These are phyloP conservation scores for Cerceris rybyensis DNA, from an alignment of 2,888 invertebrate species.

Conservation along the genomic window DNA sequence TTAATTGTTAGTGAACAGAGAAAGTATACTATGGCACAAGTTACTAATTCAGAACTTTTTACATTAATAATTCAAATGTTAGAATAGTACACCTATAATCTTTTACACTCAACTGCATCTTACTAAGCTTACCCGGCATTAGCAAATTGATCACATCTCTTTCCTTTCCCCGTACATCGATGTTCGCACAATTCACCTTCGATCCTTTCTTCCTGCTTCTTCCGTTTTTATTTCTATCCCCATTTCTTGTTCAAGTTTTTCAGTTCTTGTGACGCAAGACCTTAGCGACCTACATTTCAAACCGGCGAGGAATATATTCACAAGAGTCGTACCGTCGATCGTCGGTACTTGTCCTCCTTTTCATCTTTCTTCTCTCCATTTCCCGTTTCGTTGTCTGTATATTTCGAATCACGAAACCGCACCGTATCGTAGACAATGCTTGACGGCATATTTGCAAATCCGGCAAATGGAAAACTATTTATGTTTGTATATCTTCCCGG, in stretches of 20 bases:
- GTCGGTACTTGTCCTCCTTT: constrained; percentile 27
- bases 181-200: neutral
- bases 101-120: no score
- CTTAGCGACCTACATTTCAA: constrained; percentile 48
- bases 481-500: constrained; percentile 8
- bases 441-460: constrained; percentile 12
- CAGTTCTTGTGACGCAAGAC: constrained; percentile 31
- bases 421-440: constrained; percentile 20
- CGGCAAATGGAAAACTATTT: constrained; percentile 20
- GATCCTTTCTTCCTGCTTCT: neutral
- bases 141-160: neutral
- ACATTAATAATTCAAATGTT: no score
- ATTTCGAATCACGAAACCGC: constrained; percentile 37
- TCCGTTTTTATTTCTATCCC: constrained; percentile 21
- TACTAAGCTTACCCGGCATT: neutral
- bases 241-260: constrained; percentile 21
- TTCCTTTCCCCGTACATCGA: neutral
- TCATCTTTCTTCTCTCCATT: constrained; percentile 26
- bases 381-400: constrained; percentile 26
- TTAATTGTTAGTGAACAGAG: no score
- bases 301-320: constrained; percentile 48
- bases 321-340: constrained; percentile 33
- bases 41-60: no score
- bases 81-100: no score
- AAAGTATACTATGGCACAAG: no score